These are phyloP conservation scores for Pseudanteris insignis DNA, from an alignment of 2,888 invertebrate species.

Conservation along the genomic window DNA sequence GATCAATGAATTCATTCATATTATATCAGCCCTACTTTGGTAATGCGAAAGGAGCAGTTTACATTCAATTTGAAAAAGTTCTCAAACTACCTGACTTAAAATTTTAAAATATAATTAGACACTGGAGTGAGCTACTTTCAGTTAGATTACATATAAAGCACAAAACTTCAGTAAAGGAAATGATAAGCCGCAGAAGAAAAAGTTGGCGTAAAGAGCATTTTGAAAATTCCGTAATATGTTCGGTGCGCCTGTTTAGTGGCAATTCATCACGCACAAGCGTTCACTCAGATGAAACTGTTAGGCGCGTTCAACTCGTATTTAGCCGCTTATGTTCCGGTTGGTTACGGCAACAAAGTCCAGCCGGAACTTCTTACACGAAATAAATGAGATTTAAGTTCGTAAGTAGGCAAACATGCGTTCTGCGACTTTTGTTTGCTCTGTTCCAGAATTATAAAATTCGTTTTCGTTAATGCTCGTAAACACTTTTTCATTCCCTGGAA, in stretches of 20 bases:
- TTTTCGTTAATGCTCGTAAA: slow-evolving; percentile 19
- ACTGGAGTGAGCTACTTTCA: too few relatives aligned
- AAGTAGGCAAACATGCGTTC: slow-evolving; percentile 17
- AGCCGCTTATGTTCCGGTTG: slow-evolving; percentile 12
- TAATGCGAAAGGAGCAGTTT: too few relatives aligned
- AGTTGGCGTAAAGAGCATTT: slow-evolving; percentile 13
- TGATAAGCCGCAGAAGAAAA: slow-evolving; percentile 4
- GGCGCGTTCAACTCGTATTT: slow-evolving; percentile 31
- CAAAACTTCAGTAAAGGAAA: too few relatives aligned
- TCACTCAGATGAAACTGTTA: slow-evolving; percentile 39
- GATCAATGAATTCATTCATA: too few relatives aligned
- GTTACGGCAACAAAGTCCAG: slow-evolving; percentile 21
- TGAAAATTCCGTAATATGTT: slow-evolving; percentile 23
- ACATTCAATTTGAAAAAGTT: too few relatives aligned
- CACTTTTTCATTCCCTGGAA: too few relatives aligned
- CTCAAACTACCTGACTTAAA: too few relatives aligned
- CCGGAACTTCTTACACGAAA: slow-evolving; percentile 25
- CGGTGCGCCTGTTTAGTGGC: slow-evolving; percentile 40
- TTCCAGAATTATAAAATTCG: slow-evolving; percentile 1
- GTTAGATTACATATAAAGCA: too few relatives aligned
- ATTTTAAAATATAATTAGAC: too few relatives aligned
- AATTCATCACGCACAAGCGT: slow-evolving; percentile 43
- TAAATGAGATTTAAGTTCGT: slow-evolving; percentile 20
- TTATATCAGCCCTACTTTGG: too few relatives aligned
- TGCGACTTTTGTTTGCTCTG: slow-evolving; percentile 9